Evolutionary conservation across 2,797 vertebrate genomes (phyloP), one percentile per base, ranked within the genome.

Genomic region (Gobionotothen gibberifrons): DNA sequence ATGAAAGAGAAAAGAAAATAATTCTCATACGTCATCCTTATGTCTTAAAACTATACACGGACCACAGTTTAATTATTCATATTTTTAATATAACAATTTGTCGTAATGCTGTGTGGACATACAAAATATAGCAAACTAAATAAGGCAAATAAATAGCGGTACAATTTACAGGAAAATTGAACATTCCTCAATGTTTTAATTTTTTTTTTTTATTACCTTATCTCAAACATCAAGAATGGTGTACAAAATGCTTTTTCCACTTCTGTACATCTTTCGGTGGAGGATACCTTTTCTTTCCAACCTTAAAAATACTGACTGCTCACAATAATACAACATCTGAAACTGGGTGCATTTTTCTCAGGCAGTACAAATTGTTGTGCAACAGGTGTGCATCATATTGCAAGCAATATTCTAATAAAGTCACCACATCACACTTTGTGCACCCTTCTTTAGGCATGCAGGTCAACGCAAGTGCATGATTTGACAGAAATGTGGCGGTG

Each of bases 121-220:
- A 96, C 91, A 95, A 96, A 95, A 96, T 90, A 93, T 94, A 95
- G 93, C 94, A 95, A 96, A 96, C 94, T 96, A 96, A 95, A 95
- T 95, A 96, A 95, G 94, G 95, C 95, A 95, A 97, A 96, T 97
- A 97, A 97, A 96, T 96, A 96, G 94, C 96, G 93, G 91, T 95
- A 95, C 93, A 93, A 96, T 96, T 95, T 96, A 97, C 95, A 96
- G 91, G 91, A 92, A 93, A 93, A 92, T 85, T 85, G 77, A 93
- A 95, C 93, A 94, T 94, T 95, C 92, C 91, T 94, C 93, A 94
- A 90, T 90, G 81, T 84, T 88, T 88, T 84, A n/a, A 79, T 76
- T 67, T 66, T 91, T 85, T 90, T 90, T 64, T 57, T 42, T 70
- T 55, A 87, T 84, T 65, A 54, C 69, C 77, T 83, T 78, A 73